phyloP scores from a whole-genome alignment of 1,140 invertebrate species.

The Megalopta genalis region DNA sequence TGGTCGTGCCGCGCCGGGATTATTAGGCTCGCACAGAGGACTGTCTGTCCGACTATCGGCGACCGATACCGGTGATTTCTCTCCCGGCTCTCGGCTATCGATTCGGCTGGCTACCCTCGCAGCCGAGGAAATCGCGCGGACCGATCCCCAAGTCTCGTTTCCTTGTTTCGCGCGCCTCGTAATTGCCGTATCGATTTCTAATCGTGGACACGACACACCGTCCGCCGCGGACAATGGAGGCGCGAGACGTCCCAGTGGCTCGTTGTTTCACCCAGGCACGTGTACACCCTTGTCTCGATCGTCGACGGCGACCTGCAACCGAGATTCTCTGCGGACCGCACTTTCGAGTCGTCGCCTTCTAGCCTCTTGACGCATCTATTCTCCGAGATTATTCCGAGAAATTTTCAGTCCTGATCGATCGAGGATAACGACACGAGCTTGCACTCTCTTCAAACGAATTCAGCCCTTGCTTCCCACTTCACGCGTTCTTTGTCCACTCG shows the following conservation, averaged over 20 bases:
- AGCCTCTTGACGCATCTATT: too few species aligned
- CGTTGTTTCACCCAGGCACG: not conserved
- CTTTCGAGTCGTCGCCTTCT: too few species aligned
- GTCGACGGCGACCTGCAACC: not conserved
- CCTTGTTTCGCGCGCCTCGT: not conserved
- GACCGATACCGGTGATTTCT: not conserved
- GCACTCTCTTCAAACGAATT: too few species aligned
- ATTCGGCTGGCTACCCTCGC: not conserved
- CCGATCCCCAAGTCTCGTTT: not conserved
- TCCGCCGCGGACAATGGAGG: not conserved
- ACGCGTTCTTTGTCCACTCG: too few species aligned
- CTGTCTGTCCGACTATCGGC: not conserved
- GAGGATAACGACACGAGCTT: too few species aligned
- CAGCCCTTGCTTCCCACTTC: too few species aligned
- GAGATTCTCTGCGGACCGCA: not conserved
- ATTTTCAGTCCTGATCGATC: too few species aligned
- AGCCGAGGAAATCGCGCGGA: not conserved
- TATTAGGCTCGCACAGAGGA: too few species aligned
- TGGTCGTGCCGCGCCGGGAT: too few species aligned
- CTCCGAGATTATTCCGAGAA: too few species aligned
- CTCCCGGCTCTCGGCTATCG: not conserved
- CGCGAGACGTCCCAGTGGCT: not conserved
- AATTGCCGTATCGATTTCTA: constrained; percentile 31
- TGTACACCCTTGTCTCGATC: not conserved
- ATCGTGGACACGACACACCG: not conserved